phyloP scores from a whole-genome alignment of 2,888 invertebrate genomes.

The Macrophya annulata region DNA sequence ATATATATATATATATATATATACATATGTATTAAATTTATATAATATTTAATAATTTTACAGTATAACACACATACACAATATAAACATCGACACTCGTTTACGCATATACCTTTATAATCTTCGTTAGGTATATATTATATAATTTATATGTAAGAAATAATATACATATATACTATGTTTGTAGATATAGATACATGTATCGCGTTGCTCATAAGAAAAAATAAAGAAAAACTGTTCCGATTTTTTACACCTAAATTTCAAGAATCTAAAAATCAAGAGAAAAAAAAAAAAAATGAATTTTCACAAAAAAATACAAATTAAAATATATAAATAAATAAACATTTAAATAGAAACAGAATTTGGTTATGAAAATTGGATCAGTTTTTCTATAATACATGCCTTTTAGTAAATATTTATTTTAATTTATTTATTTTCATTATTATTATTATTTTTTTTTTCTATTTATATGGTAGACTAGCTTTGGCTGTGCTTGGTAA shows the following conservation, averaged over 20 bases:
- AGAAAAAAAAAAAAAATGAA: not conserved
- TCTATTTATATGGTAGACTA: constrained; percentile 59
- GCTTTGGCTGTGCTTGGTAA: constrained; percentile 72
- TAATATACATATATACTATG: too few relatives aligned
- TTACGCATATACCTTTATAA: not conserved
- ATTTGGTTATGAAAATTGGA: constrained; percentile 47
- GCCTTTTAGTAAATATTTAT: constrained; percentile 8
- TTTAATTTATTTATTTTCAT: constrained; percentile 21
- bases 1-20: not conserved
- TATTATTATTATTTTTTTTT: constrained; percentile 38
- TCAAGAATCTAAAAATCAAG: not conserved
- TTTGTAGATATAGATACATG: not conserved
- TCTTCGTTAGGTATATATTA: not conserved
- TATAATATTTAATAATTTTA: not conserved
- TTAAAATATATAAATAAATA: too few relatives aligned
- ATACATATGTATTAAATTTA: not conserved
- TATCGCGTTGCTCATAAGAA: not conserved
- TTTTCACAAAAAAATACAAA: too few relatives aligned
- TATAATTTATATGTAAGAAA: not conserved
- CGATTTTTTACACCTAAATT: not conserved
- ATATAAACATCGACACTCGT: not conserved
- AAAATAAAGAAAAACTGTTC: not conserved
- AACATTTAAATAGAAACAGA: too few relatives aligned
- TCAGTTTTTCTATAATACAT: not conserved
- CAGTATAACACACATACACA: not conserved